Evolutionary conservation across 2,797 vertebrate genomes (phyloP), one percentile per base, ranked within the genome.

Genomic region (Sebastes trivittatus): DNA sequence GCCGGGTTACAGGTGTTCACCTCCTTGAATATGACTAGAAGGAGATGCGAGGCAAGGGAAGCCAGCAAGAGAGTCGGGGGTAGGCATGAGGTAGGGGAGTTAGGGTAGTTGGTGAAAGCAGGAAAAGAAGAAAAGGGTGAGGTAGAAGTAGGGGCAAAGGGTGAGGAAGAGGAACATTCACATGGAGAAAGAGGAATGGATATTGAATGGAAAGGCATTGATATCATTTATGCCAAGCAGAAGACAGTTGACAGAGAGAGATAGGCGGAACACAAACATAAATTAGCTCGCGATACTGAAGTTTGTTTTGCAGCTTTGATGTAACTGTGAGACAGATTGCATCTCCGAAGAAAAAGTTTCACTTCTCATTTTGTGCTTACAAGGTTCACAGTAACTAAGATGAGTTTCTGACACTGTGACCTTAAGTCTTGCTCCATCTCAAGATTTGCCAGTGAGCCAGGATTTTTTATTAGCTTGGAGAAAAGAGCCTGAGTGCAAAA

Each of bases 1-100:
- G 98, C 97, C 0, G 98, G 97, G 90, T 99, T 99, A 91, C 98
- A 99, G 42, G 98, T 97, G 95, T 98, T 99, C 90, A 99, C 97
- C 93, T 99, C 98, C 92, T 99, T 99, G 94, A 99, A 99, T 80
- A 99, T 97, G 93, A 99, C 98, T 99, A 89, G 70, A 67, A 78
- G 54, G 56, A 78, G 76, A 72, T 23, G 55, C 0, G 2, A 25
- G 79, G 65, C n/a, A 55, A 42, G 55, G 49, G 25, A 73, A 66
- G 66, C 46, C 4, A 58, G 49, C 7, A 30, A 65, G 54, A 72
- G 14, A 78, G 75, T 65, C 6, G 42, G 60, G 38, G 11, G 59
- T 58, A 3, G 72, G 20, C 25, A 49, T 3, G 56, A 52, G 55
- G 54, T 22, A 23, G n/a, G 7, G 34, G n/a, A 60, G 14, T 59